Conservation (phyloP, 2,888 invertebrate species). For the Rhynchonema sp. region DNA sequence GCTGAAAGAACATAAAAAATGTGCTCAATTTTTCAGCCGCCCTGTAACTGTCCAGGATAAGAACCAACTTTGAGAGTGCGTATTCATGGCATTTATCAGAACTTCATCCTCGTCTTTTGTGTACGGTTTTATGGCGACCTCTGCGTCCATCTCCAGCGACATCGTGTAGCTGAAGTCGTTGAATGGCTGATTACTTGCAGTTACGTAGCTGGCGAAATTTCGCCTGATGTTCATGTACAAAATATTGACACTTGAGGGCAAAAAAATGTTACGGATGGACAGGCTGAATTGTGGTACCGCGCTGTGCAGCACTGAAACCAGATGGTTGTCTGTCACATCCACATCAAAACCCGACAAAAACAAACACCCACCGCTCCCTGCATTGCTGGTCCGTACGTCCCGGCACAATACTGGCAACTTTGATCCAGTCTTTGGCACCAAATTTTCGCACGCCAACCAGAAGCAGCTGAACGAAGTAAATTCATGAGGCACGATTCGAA, state of each 20-base stretch:
- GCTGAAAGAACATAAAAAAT: too few relatives aligned
- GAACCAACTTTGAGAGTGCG: neutral
- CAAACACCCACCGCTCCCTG: slow-evolving; percentile 14
- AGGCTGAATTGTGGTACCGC: too few relatives aligned
- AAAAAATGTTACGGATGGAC: too few relatives aligned
- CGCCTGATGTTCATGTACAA: too few relatives aligned
- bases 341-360: neutral
- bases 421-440: slow-evolving; percentile 16
- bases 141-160: neutral
- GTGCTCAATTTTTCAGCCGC: too few relatives aligned
- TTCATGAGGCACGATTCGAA: too few relatives aligned
- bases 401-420: slow-evolving; percentile 22
- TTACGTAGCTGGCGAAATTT: too few relatives aligned
- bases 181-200: too few relatives aligned
- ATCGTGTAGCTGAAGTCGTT: neutral
- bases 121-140: neutral
- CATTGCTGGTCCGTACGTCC: slow-evolving; percentile 26
- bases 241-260: too few relatives aligned
- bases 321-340: too few relatives aligned
- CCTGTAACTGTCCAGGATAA: neutral
- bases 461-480: slow-evolving; percentile 22
- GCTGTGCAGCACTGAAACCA: too few relatives aligned
- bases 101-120: neutral
- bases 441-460: slow-evolving; percentile 13
- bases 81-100: neutral